A percentile compares a stretch with the other conserved stretches of the same genome.
Evolutionary conservation across 1,140 invertebrate genomes (phyloP).

Genomic region (Ooceraea biroi): DNA sequence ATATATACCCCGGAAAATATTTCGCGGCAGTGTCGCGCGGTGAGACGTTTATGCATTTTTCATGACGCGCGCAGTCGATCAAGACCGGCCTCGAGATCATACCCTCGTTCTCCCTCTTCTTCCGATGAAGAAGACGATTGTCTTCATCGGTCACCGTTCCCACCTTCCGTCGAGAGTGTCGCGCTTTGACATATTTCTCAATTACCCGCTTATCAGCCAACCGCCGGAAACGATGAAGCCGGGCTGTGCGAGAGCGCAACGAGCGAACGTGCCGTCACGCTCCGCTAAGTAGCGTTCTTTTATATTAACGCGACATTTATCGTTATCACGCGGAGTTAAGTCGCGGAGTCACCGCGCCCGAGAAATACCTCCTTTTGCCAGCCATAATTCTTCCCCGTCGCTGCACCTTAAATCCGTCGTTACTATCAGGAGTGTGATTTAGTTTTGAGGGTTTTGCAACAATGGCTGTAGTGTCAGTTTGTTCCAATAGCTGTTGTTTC

Average conservation of each 20-base stretch:
- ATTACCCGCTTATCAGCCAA: conserved; percentile 37
- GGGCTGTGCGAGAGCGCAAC: too few relatives aligned
- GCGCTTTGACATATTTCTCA: conserved; percentile 19
- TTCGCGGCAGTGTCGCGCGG: background rate
- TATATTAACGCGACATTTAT: conserved; percentile 40
- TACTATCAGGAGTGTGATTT: too few relatives aligned
- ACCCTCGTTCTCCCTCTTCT: conserved; percentile 36
- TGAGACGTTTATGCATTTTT: conserved; percentile 51
- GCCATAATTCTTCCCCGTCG: background rate
- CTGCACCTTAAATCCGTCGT: background rate
- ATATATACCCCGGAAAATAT: conserved; percentile 33
- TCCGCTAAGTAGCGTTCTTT: conserved; percentile 29
- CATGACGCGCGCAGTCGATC: conserved; percentile 38
- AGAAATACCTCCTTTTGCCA: conserved; percentile 8
- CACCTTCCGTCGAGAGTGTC: background rate
- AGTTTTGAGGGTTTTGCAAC: too few relatives aligned
- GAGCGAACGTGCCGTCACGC: background rate
- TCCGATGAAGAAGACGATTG: background rate
- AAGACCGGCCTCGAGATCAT: background rate
- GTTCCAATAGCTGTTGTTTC: too few relatives aligned
- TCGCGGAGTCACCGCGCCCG: background rate
- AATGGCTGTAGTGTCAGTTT: too few relatives aligned
- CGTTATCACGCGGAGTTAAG: conserved; percentile 14
- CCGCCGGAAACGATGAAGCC: background rate
- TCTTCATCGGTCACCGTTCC: background rate